Base-by-base conservation (phyloP, 2,113 vertebrate genomes). In the Morone saxatilis region DNA sequence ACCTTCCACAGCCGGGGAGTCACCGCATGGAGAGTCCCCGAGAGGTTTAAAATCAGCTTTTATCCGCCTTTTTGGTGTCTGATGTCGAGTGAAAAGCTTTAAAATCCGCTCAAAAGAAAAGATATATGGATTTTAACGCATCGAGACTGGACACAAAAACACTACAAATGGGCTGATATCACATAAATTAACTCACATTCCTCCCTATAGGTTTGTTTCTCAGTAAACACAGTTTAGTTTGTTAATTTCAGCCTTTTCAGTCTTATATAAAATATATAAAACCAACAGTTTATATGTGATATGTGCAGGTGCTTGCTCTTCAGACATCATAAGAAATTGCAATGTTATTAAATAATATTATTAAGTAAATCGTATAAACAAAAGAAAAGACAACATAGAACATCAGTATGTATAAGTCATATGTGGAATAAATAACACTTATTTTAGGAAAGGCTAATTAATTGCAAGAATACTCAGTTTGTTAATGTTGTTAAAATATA, bases 1-100 rank as follows among this genome's bases (percentile, higher is more conserved):
- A 95, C 94, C 88, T 84, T 86, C 70, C 86, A 92, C 93, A 94
- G 72, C 73, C 78, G 22, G 61, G 57, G 6, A 76, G 20, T 7
- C 19, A 4, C 38, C n/a, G 77, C 71, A 7, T 10, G 73, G 62
- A 66, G 19, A 72, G 62, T 1, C 51, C 48, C 63, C 43, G 7
- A 3, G 76, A 6, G 20, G 57, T 9, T 8, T 6, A 10, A 10
- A 1, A 20, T 40, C 16, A 1, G 25, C 8, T 20, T 56, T 36
- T 7, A 50, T 43, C 25, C 6, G 36, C 6, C 47, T 16, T 70
- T 69, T 10, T 78, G 14, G 17, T 7, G 20, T 12, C 5, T 50
- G 4, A 4, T 14, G 31, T 31, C 31, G 31, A 31, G 31, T 31
- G 6, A 19, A 48, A 41, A 1, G 43, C 20, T 50, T 59, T 45